Evolutionary conservation across 2,888 invertebrate species (phyloP).

Genomic region (Tridacna crocea): DNA sequence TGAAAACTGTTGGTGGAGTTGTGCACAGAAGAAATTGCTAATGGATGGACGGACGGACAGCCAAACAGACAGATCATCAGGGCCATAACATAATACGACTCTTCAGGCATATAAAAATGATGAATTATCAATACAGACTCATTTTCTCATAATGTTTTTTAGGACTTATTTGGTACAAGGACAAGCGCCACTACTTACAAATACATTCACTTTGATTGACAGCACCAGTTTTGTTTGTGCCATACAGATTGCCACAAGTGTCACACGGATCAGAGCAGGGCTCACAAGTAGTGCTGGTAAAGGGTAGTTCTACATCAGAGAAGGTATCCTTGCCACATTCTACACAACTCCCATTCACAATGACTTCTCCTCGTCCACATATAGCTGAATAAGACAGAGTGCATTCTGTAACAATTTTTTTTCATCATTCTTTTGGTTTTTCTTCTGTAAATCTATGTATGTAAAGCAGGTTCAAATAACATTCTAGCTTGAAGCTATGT

Average conservation of each 20-base stretch:
- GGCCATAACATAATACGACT: too few relatives aligned
- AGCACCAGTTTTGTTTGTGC: conserved; percentile 25
- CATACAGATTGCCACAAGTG: conserved; percentile 18
- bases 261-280: conserved; percentile 14
- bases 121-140: neutral
- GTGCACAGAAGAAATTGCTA: too few relatives aligned
- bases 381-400: conserved; percentile 35
- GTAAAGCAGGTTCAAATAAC: too few relatives aligned
- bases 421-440: too few relatives aligned
- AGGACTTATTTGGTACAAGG: too few relatives aligned
- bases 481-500: too few relatives aligned
- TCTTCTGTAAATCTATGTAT: too few relatives aligned
- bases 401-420: too few relatives aligned
- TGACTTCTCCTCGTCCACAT: conserved; percentile 29
- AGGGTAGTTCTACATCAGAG: conserved; percentile 30
- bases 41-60: too few relatives aligned
- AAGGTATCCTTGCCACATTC: conserved; percentile 18
- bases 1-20: too few relatives aligned
- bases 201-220: neutral
- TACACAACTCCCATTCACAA: conserved; percentile 20
- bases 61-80: too few relatives aligned
- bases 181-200: conserved; percentile 4
- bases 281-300: conserved; percentile 13
- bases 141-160: neutral
- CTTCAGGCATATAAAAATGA: too few relatives aligned